phyloP scores from a whole-genome alignment of 2,797 vertebrate species.

The Sebastes vulpes region DNA sequence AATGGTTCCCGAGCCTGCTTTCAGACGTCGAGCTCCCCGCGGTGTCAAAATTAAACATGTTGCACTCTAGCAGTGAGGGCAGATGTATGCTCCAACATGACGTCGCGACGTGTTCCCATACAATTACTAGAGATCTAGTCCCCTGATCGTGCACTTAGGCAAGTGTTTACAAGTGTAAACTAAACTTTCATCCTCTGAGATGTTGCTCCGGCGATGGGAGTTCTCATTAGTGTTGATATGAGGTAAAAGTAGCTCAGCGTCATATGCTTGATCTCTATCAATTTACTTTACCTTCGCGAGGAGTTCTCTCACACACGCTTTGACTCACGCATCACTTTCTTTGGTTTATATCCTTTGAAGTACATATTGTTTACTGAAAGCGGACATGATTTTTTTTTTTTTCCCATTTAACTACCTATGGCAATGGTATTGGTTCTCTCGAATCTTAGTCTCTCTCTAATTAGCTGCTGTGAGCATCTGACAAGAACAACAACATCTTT shows the following conservation, averaged over 20 bases:
- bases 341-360: slow-evolving; percentile 41
- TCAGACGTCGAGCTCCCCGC: slow-evolving; percentile 29
- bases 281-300: slow-evolving; percentile 31
- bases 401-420: slow-evolving; percentile 41
- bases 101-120: slow-evolving; percentile 15
- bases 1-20: slow-evolving; percentile 12
- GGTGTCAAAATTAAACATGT: slow-evolving; percentile 41
- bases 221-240: slow-evolving; percentile 66
- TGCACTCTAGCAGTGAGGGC: slow-evolving; percentile 12
- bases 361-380: slow-evolving; percentile 34
- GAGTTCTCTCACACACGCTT: slow-evolving; percentile 24
- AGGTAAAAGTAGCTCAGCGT: slow-evolving; percentile 34
- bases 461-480: slow-evolving; percentile 91
- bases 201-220: slow-evolving; percentile 7
- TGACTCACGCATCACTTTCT: slow-evolving; percentile 17
- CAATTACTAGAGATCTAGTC: slow-evolving; percentile 38
- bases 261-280: slow-evolving; percentile 55
- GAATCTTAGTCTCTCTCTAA: slow-evolving; percentile 82
- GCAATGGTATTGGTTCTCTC: slow-evolving; percentile 47
- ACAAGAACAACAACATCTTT: slow-evolving; percentile 90
- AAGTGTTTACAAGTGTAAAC: slow-evolving; percentile 61
- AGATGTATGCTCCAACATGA: neutral
- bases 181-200: slow-evolving; percentile 50
- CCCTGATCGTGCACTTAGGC: slow-evolving; percentile 21
- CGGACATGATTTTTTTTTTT: neutral